phyloP scores from a whole-genome alignment of 1,140 invertebrate species.

The Drosophila grimshawi region DNA sequence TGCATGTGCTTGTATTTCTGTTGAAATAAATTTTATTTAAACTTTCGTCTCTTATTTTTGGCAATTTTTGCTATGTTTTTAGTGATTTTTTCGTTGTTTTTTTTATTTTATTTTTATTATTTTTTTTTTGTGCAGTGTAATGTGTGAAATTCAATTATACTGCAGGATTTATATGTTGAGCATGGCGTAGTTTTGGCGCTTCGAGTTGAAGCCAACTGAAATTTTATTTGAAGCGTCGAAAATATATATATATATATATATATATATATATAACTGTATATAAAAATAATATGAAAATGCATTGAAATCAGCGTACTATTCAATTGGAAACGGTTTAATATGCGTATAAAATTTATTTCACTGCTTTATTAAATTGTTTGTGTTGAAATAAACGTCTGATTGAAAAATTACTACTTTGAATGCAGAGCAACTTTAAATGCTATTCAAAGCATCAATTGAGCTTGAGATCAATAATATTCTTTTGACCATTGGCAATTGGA shows the following conservation, averaged over 20 bases:
- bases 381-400: slow-evolving; percentile 2
- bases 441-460: background rate
- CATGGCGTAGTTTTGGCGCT: slow-evolving; percentile 53
- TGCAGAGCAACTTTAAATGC: slow-evolving; percentile 1
- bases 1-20: slow-evolving; percentile 63
- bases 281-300: slow-evolving; percentile 63
- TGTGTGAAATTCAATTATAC: slow-evolving; percentile 82
- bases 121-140: slow-evolving; percentile 52
- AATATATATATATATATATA: slow-evolving; percentile 9
- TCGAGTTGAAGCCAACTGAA: slow-evolving; percentile 37
- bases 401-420: background rate
- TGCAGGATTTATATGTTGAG: slow-evolving; percentile 78
- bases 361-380: background rate
- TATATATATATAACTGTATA: background rate
- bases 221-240: slow-evolving; percentile 57
- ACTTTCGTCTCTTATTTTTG: slow-evolving; percentile 68
- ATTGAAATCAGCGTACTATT: slow-evolving; percentile 74
- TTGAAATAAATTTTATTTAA: slow-evolving; percentile 83
- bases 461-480: background rate
- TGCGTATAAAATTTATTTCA: slow-evolving; percentile 62
- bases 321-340: slow-evolving; percentile 79
- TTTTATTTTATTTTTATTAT: too few relatives aligned
- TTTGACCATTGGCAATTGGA: background rate
- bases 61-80: slow-evolving; percentile 38
- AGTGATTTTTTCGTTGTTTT: slow-evolving; percentile 34